Conservation (phyloP, 2,113 vertebrate genomes). For the Etia nguti region DNA sequence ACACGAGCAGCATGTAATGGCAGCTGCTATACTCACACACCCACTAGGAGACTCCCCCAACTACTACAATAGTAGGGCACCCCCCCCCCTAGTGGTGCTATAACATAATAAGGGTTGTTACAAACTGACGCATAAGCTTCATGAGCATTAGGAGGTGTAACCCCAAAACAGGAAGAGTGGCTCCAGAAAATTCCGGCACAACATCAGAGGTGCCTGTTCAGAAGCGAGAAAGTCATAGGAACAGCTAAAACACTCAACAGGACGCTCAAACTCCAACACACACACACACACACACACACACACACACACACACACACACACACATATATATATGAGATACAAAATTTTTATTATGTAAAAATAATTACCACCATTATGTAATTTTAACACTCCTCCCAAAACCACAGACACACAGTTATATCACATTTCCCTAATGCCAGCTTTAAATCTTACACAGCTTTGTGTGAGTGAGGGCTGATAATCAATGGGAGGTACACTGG, state of each 20-base stretch:
- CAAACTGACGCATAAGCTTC: neutral
- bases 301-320: too few relatives aligned
- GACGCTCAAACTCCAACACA: too few relatives aligned
- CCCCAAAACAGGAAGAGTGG: neutral
- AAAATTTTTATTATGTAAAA: too few relatives aligned
- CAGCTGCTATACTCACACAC: too few relatives aligned
- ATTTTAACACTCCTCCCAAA: too few relatives aligned
- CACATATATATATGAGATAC: too few relatives aligned
- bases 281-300: rapidly evolving
- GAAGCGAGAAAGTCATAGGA: neutral
- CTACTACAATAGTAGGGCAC: too few relatives aligned
- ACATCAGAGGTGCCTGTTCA: neutral
- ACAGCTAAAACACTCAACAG: neutral
- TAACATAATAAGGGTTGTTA: too few relatives aligned
- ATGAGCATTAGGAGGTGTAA: neutral
- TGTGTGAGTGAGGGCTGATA: conserved; percentile 8
- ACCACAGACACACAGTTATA: neutral
- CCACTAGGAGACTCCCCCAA: too few relatives aligned
- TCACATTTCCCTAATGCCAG: conserved; percentile 20
- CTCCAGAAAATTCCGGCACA: neutral
- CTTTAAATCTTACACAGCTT: conserved; percentile 47
- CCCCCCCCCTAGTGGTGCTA: too few relatives aligned
- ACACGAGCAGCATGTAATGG: too few relatives aligned
- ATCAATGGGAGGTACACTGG: conserved; percentile 35
- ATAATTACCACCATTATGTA: too few relatives aligned